Conservation (phyloP, 92 coral and sea anemone species). For the Parazoanthus atlanticus region DNA sequence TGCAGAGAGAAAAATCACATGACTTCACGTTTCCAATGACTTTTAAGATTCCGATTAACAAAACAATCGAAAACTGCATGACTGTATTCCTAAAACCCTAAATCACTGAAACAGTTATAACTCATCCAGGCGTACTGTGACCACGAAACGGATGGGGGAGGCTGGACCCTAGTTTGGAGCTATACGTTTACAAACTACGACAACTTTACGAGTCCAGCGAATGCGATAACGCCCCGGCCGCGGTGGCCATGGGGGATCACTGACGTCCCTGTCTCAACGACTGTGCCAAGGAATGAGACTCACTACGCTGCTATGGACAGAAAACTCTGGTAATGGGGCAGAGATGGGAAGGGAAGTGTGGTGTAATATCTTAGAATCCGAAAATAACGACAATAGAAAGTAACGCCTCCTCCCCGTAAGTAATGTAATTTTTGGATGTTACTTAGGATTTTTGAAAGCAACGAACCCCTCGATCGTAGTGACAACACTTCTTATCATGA, state of each 20-base stretch:
- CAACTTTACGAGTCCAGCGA: conserved; percentile 23
- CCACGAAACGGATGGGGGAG: conserved; percentile 45
- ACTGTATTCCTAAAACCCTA: too few species aligned
- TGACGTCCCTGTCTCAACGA: conserved; percentile 15
- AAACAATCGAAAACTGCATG: too few species aligned
- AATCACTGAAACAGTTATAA: neutral
- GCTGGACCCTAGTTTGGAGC: conserved; percentile 49
- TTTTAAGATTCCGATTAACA: too few species aligned
- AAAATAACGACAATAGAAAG: too few species aligned
- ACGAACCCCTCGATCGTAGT: neutral
- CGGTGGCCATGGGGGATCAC: conserved; percentile 35
- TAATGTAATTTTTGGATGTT: neutral
- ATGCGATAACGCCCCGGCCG: conserved; percentile 38
- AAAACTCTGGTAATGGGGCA: conserved; percentile 13
- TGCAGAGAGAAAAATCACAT: too few species aligned
- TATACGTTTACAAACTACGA: conserved; percentile 25
- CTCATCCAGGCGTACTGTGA: conserved; percentile 34
- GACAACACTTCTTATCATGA: neutral
- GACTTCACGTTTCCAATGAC: too few species aligned
- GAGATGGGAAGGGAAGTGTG: neutral
- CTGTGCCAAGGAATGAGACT: conserved; percentile 32
- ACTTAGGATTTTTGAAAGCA: neutral
- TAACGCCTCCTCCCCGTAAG: neutral
- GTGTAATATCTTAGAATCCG: too few species aligned
- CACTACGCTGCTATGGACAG: conserved; percentile 43